Evolutionary conservation across 2,888 invertebrate genomes (phyloP), one percentile per base, ranked within the genome.

Genomic region (Scotopteryx bipunctaria): DNA sequence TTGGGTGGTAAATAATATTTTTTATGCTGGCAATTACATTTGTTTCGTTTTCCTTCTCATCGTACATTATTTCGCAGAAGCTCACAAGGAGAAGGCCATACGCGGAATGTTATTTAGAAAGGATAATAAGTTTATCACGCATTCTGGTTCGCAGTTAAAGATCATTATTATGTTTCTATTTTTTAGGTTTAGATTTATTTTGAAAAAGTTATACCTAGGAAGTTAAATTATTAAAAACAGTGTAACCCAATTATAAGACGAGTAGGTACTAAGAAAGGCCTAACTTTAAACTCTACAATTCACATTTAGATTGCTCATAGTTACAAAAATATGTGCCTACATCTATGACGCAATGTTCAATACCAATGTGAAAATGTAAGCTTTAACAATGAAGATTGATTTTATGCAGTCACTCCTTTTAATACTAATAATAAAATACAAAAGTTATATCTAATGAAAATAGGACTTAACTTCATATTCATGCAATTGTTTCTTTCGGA

Each of bases 41-140:
- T 29, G 25, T 45, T 53, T 45, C 38, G 29, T 67, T 73, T 70
- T 70, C 67, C 66, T 70, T 57, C 46, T 60, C 37, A 50, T 41
- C 33, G 40, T 45, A 19, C 27, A 23, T 42, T 27, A 63, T 55
- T 76, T 76, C 76, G 65, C 29, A 64, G 76, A 76, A 76, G 42
- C 38, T 50, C 21, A 38, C 60, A 64, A 61, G 51, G 61, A 53
- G 64, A 73, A 71, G 67, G 73, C 58, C 69, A 40, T 45, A 41
- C 36, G 23, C 37, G 29, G 55, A 60, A 55, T 44, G 37, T 36
- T 55, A 54, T 57, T 60, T 36, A 52, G 61, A 61, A 60, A 60
- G 52, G 54, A 49, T 21, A 38, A 38, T 45, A 59, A 27, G 25
- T 40, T 41, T 14, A 42, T 55, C 53, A 52, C 41, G 54, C 48